phyloP scores from a whole-genome alignment of 35 echinoderm and acorn worm species.

The Amphiura filiformis region DNA sequence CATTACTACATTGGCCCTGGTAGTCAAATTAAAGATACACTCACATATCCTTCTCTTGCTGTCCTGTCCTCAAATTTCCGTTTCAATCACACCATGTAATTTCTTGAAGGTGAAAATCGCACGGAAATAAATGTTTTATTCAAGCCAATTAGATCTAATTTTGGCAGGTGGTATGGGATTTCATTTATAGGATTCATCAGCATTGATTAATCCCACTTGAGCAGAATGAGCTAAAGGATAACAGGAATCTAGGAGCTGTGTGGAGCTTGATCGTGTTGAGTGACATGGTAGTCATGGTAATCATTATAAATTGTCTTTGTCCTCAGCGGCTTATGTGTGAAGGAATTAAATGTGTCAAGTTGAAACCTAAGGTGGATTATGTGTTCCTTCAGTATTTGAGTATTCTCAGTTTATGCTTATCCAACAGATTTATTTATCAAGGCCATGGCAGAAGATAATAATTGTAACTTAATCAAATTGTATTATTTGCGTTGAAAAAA shows the following conservation, averaged over 20 bases:
- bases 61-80: too few species aligned
- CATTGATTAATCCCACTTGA: constrained; percentile 3
- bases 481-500: neutral
- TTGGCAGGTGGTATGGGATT: neutral
- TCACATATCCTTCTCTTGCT: too few species aligned
- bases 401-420: neutral
- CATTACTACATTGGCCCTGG: too few species aligned
- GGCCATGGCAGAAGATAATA: neutral
- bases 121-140: neutral
- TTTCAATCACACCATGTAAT: too few species aligned
- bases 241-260: neutral
- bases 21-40: too few species aligned
- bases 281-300: neutral
- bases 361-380: neutral
- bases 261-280: neutral
- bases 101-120: neutral
- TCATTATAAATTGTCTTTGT: neutral
- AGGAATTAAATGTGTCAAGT: neutral
- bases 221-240: neutral
- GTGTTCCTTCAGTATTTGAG: neutral
- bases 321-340: neutral
- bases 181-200: neutral
- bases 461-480: neutral
- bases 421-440: neutral
- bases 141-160: neutral